phyloP scores from a whole-genome alignment of 1,140 invertebrate species.

The Meteorus sp. region DNA sequence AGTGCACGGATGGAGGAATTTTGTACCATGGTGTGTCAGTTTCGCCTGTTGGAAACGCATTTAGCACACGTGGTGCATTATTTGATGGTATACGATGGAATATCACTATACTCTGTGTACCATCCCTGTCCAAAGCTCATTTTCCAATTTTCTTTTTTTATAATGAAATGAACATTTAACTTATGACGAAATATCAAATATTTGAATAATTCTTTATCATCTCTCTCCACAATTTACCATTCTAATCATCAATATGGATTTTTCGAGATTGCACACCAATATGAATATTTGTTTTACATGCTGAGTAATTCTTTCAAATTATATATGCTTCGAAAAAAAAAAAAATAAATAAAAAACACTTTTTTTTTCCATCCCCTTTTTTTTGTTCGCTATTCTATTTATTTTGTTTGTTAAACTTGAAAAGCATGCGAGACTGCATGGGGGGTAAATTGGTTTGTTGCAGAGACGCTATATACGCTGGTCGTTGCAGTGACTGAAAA shows the following conservation, averaged over 20 bases:
- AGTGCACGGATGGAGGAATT: too few relatives aligned
- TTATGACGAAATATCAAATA: too few relatives aligned
- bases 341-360: too few relatives aligned
- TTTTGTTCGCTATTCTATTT: neutral
- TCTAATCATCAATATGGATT: too few relatives aligned
- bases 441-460: slow-evolving; percentile 19
- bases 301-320: too few relatives aligned
- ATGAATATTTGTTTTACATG: too few relatives aligned
- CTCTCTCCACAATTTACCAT: too few relatives aligned
- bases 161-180: too few relatives aligned
- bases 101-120: neutral
- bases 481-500: neutral
- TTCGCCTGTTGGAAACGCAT: slow-evolving; percentile 32
- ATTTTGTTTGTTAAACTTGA: neutral
- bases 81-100: neutral
- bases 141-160: too few relatives aligned
- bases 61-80: slow-evolving; percentile 39
- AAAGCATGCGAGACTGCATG: slow-evolving; percentile 3
- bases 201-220: too few relatives aligned
- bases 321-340: too few relatives aligned
- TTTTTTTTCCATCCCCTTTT: neutral
- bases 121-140: neutral
- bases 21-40: slow-evolving; percentile 26
- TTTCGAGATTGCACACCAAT: too few relatives aligned
- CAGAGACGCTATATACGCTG: neutral